A percentile compares a stretch with the other conserved stretches of the same genome.
These are phyloP conservation scores for Holothuria glaberrima DNA, from an alignment of 35 echinoderm and acorn worm genomes.

Conservation along the genomic window DNA sequence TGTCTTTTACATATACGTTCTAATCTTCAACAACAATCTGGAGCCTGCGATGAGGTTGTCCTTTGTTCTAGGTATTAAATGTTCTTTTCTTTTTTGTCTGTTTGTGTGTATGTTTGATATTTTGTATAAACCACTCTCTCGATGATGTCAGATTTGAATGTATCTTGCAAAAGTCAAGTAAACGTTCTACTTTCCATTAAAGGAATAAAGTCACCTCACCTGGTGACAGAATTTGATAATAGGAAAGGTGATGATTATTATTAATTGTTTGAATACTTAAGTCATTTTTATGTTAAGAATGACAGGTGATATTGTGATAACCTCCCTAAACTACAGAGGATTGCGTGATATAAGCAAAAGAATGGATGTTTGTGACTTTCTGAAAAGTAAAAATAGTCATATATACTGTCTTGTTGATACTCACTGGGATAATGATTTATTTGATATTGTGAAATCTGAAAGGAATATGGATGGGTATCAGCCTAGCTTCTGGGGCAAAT, in stretches of 20 bases:
- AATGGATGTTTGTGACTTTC: slow-evolving; percentile 5
- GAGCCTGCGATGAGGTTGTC: background rate
- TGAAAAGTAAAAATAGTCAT: slow-evolving; percentile 27
- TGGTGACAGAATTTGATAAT: background rate
- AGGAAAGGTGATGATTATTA: background rate
- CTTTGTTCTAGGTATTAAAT: background rate
- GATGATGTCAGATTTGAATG: background rate
- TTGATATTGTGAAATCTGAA: slow-evolving; percentile 12
- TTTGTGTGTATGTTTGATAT: background rate
- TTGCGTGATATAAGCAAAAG: background rate
- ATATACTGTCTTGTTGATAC: slow-evolving; percentile 29
- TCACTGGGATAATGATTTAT: background rate
- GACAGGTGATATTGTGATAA: slow-evolving; percentile 30
- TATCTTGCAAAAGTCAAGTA: background rate
- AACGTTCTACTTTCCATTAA: background rate
- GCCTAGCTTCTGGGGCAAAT: slow-evolving; percentile 20
- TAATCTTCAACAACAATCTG: background rate
- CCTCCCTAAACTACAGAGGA: background rate
- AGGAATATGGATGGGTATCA: slow-evolving; percentile 6
- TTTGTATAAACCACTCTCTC: slow-evolving; percentile 7
- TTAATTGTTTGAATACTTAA: background rate
- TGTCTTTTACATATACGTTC: background rate
- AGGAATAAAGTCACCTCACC: background rate
- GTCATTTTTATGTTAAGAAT: background rate
- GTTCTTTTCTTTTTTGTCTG: background rate